phyloP scores from a whole-genome alignment of 2,797 vertebrate species.

The Hipposideros larvatus region DNA sequence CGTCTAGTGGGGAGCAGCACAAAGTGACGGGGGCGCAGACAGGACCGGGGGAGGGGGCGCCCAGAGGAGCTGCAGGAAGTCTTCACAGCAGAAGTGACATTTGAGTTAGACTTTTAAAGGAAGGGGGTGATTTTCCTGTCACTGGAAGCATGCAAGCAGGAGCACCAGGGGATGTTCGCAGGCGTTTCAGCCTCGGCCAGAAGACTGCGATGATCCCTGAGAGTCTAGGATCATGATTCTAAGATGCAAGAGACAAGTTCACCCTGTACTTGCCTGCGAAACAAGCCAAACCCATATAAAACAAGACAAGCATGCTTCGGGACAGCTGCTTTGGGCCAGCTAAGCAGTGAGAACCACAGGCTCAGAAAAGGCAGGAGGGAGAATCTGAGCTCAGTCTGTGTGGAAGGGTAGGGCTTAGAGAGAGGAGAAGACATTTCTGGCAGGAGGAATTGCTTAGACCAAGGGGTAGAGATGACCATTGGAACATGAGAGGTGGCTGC shows the following conservation, averaged over 20 bases:
- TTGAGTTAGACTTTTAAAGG: background rate
- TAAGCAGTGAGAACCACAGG: background rate
- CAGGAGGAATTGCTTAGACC: background rate
- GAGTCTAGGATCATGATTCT: constrained; percentile 51
- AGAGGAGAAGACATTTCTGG: background rate
- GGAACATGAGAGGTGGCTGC: background rate
- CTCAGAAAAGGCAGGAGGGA: background rate
- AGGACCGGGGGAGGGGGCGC: background rate
- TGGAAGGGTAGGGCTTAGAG: background rate
- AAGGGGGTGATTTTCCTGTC: background rate
- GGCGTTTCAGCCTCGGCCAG: background rate
- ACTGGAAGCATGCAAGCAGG: constrained; percentile 23
- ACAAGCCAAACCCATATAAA: constrained; percentile 80
- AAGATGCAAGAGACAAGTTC: constrained; percentile 60
- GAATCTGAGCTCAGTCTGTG: background rate
- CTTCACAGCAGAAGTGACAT: background rate
- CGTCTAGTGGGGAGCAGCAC: background rate
- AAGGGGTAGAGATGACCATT: background rate
- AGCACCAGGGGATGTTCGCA: background rate
- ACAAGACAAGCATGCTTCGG: constrained; percentile 65
- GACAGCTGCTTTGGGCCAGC: constrained; percentile 57
- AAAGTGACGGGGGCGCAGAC: background rate
- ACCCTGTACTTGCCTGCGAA: constrained; percentile 42
- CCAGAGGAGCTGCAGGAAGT: background rate
- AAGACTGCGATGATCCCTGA: constrained; percentile 45